phyloP scores from a whole-genome alignment of 2,113 vertebrate genomes.

The Tragelaphus strepsiceros region DNA sequence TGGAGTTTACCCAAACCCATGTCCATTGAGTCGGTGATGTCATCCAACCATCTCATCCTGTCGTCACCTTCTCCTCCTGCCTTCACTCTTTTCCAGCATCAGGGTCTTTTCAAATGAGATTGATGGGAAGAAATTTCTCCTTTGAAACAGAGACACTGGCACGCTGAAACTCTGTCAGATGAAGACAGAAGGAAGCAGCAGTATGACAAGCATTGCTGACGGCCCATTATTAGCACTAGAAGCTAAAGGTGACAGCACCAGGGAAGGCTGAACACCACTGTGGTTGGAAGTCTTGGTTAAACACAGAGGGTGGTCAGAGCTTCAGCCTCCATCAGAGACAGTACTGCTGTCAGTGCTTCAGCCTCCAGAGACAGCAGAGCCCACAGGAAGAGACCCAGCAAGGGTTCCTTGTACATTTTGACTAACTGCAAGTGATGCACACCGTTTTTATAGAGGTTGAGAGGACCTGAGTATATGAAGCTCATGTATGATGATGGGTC shows the following conservation, averaged over 20 bases:
- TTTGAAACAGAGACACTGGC: neutral
- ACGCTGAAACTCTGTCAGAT: no score
- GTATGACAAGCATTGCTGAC: neutral
- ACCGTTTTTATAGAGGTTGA: neutral
- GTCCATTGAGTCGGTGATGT: neutral
- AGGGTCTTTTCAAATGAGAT: neutral
- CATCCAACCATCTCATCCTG: neutral
- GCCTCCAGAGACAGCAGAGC: neutral
- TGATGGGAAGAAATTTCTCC: neutral
- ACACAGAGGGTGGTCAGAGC: neutral
- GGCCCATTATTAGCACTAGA: no score
- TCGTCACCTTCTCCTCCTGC: neutral
- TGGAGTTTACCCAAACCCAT: neutral
- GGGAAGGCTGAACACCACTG: neutral
- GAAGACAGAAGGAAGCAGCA: neutral
- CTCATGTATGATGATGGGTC: neutral
- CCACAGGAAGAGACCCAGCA: neutral
- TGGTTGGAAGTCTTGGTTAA: neutral
- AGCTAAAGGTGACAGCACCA: neutral
- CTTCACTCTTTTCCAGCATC: neutral
- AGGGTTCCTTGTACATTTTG: neutral
- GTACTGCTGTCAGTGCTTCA: neutral
- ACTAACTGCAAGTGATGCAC: neutral
- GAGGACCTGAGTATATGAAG: neutral
- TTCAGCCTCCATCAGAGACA: neutral